Conservation (phyloP, 2,888 invertebrate genomes). For the Amblyteles armatorius region DNA sequence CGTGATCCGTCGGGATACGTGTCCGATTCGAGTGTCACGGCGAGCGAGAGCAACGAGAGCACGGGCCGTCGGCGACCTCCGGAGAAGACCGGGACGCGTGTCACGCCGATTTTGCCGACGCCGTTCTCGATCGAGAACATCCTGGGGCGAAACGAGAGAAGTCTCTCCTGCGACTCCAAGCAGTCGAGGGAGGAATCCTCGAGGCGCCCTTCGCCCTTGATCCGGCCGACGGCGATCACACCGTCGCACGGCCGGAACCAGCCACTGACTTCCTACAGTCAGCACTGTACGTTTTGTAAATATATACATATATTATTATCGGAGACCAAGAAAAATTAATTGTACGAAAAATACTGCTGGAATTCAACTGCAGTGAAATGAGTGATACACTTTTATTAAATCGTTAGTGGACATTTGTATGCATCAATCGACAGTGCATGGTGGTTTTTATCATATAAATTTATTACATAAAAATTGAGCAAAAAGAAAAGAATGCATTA, state of each 20-base stretch:
- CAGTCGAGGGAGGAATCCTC: slow-evolving; percentile 39
- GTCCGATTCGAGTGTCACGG: slow-evolving; percentile 76
- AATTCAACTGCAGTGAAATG: too few species aligned
- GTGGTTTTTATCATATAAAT: too few species aligned
- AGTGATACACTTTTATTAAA: too few species aligned
- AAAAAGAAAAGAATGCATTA: too few species aligned
- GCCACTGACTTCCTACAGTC: slow-evolving; percentile 46
- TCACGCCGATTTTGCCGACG: slow-evolving; percentile 71
- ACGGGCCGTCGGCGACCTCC: slow-evolving; percentile 62
- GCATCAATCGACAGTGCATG: too few species aligned
- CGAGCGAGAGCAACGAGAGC: slow-evolving; percentile 68
- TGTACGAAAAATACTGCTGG: too few species aligned
- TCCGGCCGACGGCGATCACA: slow-evolving; percentile 70
- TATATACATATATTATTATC: background rate
- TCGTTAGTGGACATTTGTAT: too few species aligned
- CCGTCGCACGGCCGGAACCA: slow-evolving; percentile 36
- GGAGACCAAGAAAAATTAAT: background rate
- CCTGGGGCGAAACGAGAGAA: slow-evolving; percentile 73
- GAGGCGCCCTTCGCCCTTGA: slow-evolving; percentile 36
- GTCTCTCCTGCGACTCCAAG: slow-evolving; percentile 54
- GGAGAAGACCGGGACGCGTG: slow-evolving; percentile 63
- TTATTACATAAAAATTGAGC: too few species aligned
- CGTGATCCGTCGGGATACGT: slow-evolving; percentile 68
- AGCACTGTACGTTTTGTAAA: slow-evolving; percentile 53
- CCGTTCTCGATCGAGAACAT: slow-evolving; percentile 82